Percentiles rank a stretch among this genome's conserved stretches.
Evolutionary conservation across 1,140 invertebrate species (phyloP).

Genomic region (Psix sp.): DNA sequence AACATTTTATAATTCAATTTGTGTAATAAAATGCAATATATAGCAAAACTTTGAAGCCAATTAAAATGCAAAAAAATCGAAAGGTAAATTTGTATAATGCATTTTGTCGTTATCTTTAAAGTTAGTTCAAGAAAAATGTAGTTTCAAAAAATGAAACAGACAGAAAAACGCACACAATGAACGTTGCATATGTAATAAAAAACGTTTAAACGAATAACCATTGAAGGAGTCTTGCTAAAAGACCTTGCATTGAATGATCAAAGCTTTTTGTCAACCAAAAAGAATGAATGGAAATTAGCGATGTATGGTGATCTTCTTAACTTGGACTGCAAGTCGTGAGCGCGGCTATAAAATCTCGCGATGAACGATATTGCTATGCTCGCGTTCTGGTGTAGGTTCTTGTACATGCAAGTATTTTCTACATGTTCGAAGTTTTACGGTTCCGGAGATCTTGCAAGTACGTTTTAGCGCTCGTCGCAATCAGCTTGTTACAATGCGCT

Average conservation of each 20-base stretch:
- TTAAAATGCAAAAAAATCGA: too few relatives aligned
- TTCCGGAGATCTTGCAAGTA: conserved; percentile 47
- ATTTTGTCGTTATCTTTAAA: too few relatives aligned
- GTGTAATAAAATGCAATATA: too few relatives aligned
- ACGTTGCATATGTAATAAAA: neutral
- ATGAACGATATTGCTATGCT: conserved; percentile 66
- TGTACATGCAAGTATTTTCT: neutral
- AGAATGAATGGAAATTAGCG: conserved; percentile 39
- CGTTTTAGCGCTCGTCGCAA: conserved; percentile 45
- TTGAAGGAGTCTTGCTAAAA: conserved; percentile 27
- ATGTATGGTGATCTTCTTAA: conserved; percentile 34
- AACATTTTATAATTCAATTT: too few relatives aligned
- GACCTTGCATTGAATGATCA: conserved; percentile 39
- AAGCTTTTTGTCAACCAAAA: conserved; percentile 42
- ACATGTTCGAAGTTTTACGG: conserved; percentile 61
- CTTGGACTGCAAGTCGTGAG: conserved; percentile 36
- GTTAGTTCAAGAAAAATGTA: too few relatives aligned
- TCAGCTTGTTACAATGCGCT: conserved; percentile 32
- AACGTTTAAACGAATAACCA: neutral
- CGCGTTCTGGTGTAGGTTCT: conserved; percentile 14
- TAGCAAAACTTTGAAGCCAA: too few relatives aligned
- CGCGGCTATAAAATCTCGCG: conserved; percentile 65
- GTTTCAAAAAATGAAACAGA: too few relatives aligned
- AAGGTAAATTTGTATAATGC: too few relatives aligned
- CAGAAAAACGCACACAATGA: too few relatives aligned